A percentile compares a stretch with the other conserved stretches of the same genome.
Conservation (phyloP, 2,797 vertebrate genomes). For the Lacerta bilineata region DNA sequence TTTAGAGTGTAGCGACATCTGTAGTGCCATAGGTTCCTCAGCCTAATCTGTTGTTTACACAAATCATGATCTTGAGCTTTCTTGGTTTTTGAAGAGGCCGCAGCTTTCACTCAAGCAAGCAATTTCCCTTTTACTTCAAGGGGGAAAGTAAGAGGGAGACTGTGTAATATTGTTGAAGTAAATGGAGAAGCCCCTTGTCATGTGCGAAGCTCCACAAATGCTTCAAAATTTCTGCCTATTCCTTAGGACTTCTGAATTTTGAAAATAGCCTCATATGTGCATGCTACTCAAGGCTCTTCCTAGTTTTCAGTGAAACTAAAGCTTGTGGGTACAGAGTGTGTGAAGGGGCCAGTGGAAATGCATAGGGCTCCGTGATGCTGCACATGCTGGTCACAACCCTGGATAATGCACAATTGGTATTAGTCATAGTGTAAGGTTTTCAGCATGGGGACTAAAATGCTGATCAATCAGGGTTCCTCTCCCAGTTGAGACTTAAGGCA, state of each 20-base stretch:
- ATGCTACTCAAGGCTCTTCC: not conserved
- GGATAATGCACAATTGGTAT: too few relatives aligned
- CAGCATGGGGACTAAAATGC: too few relatives aligned
- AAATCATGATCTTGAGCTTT: not conserved
- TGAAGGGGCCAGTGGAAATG: too few relatives aligned
- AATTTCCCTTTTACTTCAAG: not conserved
- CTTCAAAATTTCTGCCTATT: not conserved
- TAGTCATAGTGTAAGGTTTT: too few relatives aligned
- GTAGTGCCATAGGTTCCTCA: too few relatives aligned
- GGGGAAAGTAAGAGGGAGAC: not conserved
- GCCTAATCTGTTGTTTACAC: not conserved
- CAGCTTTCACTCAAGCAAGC: not conserved
- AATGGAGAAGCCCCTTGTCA: not conserved
- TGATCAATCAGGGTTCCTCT: too few relatives aligned
- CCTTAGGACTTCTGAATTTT: not conserved
- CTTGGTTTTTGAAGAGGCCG: not conserved
- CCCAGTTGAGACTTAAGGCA: too few relatives aligned
- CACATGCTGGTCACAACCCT: too few relatives aligned
- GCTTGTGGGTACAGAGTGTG: too few relatives aligned
- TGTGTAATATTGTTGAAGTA: not conserved
- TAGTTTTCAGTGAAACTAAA: not conserved
- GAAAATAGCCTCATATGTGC: not conserved
- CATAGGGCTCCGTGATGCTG: too few relatives aligned
- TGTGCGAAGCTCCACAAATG: not conserved
- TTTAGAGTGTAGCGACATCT: too few relatives aligned